phyloP scores from a whole-genome alignment of 2,888 invertebrate genomes.

The Tetanocera ferruginea region DNA sequence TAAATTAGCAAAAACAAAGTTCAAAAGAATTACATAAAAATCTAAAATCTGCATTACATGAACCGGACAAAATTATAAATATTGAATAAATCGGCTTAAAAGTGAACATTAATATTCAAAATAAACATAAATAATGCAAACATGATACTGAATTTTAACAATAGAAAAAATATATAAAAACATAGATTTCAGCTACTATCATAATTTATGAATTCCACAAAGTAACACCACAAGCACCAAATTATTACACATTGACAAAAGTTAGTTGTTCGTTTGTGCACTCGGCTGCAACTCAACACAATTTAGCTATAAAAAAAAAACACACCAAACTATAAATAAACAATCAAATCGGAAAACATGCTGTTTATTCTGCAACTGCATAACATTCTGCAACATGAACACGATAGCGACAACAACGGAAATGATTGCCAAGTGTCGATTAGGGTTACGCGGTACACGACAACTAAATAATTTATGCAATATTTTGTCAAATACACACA shows the following conservation, averaged over 20 bases:
- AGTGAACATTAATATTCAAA: too few species aligned
- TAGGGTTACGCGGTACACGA: slow-evolving; percentile 41
- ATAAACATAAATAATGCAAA: too few species aligned
- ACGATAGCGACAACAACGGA: slow-evolving; percentile 49
- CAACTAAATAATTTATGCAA: slow-evolving; percentile 62
- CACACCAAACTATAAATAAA: slow-evolving; percentile 24
- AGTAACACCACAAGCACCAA: slow-evolving; percentile 1
- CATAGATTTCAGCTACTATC: not conserved
- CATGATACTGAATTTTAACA: too few species aligned
- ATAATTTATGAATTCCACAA: not conserved
- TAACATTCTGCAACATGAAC: not conserved
- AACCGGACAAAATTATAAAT: not conserved
- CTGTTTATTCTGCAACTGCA: not conserved
- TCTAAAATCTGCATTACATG: too few species aligned
- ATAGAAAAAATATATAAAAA: too few species aligned
- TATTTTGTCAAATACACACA: slow-evolving; percentile 41
- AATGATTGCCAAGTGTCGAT: slow-evolving; percentile 41
- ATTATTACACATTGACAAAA: too few species aligned
- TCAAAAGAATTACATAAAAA: too few species aligned
- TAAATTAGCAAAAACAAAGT: too few species aligned
- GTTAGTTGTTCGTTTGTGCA: too few species aligned
- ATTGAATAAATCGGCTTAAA: not conserved
- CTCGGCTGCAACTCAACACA: too few species aligned
- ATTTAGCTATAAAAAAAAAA: too few species aligned
- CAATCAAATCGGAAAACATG: slow-evolving; percentile 29